A percentile compares a stretch with the other conserved stretches of the same genome.
Evolutionary conservation across 2,888 invertebrate species (phyloP).

Genomic region (Cheilosia scutellata): DNA sequence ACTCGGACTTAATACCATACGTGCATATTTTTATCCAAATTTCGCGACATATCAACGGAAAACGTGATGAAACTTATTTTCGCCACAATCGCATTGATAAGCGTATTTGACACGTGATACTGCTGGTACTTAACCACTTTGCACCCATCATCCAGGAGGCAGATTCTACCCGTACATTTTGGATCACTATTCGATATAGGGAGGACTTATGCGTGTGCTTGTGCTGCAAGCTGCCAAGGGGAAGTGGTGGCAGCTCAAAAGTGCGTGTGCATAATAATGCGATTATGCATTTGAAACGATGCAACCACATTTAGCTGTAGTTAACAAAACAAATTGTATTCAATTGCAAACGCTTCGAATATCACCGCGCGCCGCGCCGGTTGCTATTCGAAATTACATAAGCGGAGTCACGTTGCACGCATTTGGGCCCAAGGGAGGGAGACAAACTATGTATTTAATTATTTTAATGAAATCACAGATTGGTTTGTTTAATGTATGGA

Average conservation of each 20-base stretch:
- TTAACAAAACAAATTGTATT: slow-evolving; percentile 45
- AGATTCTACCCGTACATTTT: slow-evolving; percentile 6
- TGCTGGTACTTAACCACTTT: slow-evolving; percentile 69
- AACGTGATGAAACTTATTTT: slow-evolving; percentile 31
- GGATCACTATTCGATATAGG: slow-evolving; percentile 14
- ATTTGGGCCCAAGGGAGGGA: slow-evolving; percentile 1
- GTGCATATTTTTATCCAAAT: slow-evolving; percentile 25
- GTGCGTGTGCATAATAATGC: slow-evolving; percentile 62
- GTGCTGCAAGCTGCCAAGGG: not conserved
- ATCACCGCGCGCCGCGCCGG: not conserved
- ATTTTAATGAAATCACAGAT: slow-evolving; percentile 43
- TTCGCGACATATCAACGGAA: not conserved
- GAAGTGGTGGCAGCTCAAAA: slow-evolving; percentile 22
- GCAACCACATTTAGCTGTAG: slow-evolving; percentile 47
- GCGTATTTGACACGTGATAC: slow-evolving; percentile 71
- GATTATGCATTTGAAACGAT: slow-evolving; percentile 60
- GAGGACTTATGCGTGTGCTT: not conserved
- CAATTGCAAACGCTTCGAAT: slow-evolving; percentile 23
- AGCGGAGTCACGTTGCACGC: slow-evolving; percentile 51
- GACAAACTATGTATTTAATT: slow-evolving; percentile 15
- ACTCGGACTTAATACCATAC: slow-evolving; percentile 30
- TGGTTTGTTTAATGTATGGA: slow-evolving; percentile 17
- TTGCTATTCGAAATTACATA: slow-evolving; percentile 16
- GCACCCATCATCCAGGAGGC: slow-evolving; percentile 20
- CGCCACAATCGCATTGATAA: slow-evolving; percentile 55